phyloP scores from a whole-genome alignment of 1,140 invertebrate genomes.

The Melipona quadrifasciata region DNA sequence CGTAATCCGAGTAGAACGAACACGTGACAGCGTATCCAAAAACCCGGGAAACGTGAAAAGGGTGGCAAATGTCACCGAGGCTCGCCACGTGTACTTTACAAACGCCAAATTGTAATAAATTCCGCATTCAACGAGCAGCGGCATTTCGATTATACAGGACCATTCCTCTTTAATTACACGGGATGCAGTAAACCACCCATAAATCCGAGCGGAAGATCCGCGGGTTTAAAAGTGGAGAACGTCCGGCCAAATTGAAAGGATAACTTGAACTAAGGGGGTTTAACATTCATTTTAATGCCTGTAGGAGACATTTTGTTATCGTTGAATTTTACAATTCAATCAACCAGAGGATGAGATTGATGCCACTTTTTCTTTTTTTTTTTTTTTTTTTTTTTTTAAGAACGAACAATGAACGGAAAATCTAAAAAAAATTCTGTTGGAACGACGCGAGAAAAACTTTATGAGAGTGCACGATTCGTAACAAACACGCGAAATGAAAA shows the following conservation, averaged over 20 bases:
- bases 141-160: neutral
- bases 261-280: neutral
- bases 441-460: neutral
- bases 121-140: neutral
- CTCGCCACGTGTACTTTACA: neutral
- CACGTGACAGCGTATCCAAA: neutral
- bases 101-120: constrained; percentile 1
- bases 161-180: neutral
- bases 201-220: neutral
- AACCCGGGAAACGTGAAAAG: neutral
- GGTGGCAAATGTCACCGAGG: neutral
- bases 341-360: neutral
- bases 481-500: neutral
- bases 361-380: neutral
- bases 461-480: neutral
- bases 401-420: neutral
- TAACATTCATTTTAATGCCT: neutral
- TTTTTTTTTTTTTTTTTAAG: neutral
- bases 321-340: neutral
- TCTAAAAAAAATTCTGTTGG: neutral
- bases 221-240: neutral
- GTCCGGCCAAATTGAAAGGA: neutral
- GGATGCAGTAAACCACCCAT: neutral
- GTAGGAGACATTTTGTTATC: neutral
- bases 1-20: neutral